Evolutionary conservation across 30 jellyfish, hydroid and myxozoan species (phyloP), one percentile per base, ranked within the genome.

Genomic region (Aurelia sp.): DNA sequence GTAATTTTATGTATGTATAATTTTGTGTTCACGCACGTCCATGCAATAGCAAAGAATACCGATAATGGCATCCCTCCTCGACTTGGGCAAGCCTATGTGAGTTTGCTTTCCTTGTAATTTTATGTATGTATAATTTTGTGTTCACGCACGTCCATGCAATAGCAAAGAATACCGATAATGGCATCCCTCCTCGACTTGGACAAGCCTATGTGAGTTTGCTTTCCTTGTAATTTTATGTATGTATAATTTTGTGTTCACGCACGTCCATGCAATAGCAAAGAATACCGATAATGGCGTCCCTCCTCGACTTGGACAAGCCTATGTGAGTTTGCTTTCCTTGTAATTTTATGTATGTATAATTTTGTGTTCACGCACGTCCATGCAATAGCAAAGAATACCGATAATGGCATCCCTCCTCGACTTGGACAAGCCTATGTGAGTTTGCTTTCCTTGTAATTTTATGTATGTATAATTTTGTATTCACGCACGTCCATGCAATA

Each of bases 261-360:
- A 4, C 9, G 9, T 38, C 50, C 3, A n/a, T n/a, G n/a, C n/a
- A n/a, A n/a, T n/a, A n/a, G n/a, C n/a, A n/a, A n/a, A n/a, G n/a
- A n/a, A n/a, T n/a, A n/a, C n/a, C n/a, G 98, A 93, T 66, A 85
- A 79, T 78, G 98, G 91, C 27, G 16, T 63, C n/a, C 96, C 97
- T 13, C 96, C 96, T 66, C 68, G 96, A 27, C 91, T 87, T 60
- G 96, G 96, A 19, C 96, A 87, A 76, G 96, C 96, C 0, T 78
- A 63, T 47, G 96, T 87, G 44, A 87, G 90, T 35, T 17, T 8
- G 16, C 27, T 38, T 47, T 19, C 80, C 40, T 8, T 20, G 15
- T 27, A 20, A 11, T 3, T 20, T 68, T 68, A 22, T 19, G 27
- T 68, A 1, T 16, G 50, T 38, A 27, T 27, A 27, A 27, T 27